Conservation (phyloP, 2,113 vertebrate genomes). For the Ursus arctos region DNA sequence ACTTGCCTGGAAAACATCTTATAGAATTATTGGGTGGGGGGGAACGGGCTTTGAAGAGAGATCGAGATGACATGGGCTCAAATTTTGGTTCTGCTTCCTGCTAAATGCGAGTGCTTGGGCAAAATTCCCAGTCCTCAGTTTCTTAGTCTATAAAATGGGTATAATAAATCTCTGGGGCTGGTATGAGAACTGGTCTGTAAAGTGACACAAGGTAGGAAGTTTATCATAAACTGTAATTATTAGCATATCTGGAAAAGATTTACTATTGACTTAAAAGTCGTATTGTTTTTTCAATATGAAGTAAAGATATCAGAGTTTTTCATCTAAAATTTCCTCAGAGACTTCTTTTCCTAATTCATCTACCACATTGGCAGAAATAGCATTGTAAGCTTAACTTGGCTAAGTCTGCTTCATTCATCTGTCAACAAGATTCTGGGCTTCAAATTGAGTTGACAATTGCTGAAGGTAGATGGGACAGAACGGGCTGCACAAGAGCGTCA, state of each 20-base stretch:
- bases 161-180: not conserved
- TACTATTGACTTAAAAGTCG: conserved; percentile 10
- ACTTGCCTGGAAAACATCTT: not conserved
- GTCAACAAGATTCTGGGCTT: conserved; percentile 71
- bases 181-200: not conserved
- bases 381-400: conserved; percentile 52
- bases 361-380: conserved; percentile 63
- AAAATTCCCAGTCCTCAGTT: not conserved
- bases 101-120: not conserved
- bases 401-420: conserved; percentile 62
- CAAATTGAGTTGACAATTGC: conserved; percentile 52
- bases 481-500: not conserved
- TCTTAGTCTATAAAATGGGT: not conserved
- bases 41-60: not conserved
- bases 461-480: conserved; percentile 54
- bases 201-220: not conserved
- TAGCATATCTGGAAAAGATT: conserved; percentile 46
- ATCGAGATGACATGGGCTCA: not conserved
- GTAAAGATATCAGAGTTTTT: conserved; percentile 54
- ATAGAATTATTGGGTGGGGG: not conserved
- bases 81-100: not conserved
- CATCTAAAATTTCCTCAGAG: conserved; percentile 42
- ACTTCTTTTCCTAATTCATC: conserved; percentile 72
- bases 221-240: not conserved
- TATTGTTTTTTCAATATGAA: not conserved